phyloP scores from a whole-genome alignment of 2,113 vertebrate species.

The Pyxicephalus adspersus region DNA sequence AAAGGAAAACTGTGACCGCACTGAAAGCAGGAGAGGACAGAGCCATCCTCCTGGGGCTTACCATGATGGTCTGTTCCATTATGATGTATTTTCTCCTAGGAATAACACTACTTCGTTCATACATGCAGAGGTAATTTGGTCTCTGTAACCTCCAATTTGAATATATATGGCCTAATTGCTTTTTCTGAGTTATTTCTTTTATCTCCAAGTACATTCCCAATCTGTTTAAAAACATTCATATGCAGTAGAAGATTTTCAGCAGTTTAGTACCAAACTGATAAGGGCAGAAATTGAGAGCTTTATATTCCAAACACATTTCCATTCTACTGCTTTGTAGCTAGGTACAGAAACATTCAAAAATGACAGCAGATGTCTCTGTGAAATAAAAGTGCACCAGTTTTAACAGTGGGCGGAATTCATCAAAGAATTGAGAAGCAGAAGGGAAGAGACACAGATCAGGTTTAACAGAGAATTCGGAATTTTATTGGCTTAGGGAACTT shows the following conservation, averaged over 20 bases:
- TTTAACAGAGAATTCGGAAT: slow-evolving; percentile 10
- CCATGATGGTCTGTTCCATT: slow-evolving; percentile 89
- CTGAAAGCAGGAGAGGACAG: slow-evolving; percentile 92
- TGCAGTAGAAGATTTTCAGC: neutral
- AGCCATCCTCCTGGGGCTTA: slow-evolving; percentile 88
- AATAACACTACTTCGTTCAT: slow-evolving; percentile 87
- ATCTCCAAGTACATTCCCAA: slow-evolving; percentile 16
- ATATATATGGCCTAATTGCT: slow-evolving; percentile 13
- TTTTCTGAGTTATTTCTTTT: fast-evolving
- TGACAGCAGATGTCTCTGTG: slow-evolving; percentile 49
- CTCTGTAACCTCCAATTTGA: neutral
- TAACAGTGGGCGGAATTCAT: slow-evolving; percentile 40
- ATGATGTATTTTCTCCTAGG: slow-evolving; percentile 96
- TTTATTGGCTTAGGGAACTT: slow-evolving; percentile 7
- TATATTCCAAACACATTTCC: slow-evolving; percentile 23
- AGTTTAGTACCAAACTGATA: slow-evolving; percentile 45
- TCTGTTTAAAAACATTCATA: slow-evolving; percentile 34
- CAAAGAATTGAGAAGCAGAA: slow-evolving; percentile 20
- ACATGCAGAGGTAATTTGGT: slow-evolving; percentile 84
- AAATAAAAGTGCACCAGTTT: slow-evolving; percentile 20
- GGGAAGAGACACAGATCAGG: slow-evolving; percentile 5
- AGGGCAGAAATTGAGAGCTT: slow-evolving; percentile 37
- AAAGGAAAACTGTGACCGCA: slow-evolving; percentile 93
- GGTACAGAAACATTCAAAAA: slow-evolving; percentile 42
- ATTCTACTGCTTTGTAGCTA: slow-evolving; percentile 47